Evolutionary conservation across 2,113 vertebrate species (phyloP).

Genomic region (Nothobranchius furzeri): DNA sequence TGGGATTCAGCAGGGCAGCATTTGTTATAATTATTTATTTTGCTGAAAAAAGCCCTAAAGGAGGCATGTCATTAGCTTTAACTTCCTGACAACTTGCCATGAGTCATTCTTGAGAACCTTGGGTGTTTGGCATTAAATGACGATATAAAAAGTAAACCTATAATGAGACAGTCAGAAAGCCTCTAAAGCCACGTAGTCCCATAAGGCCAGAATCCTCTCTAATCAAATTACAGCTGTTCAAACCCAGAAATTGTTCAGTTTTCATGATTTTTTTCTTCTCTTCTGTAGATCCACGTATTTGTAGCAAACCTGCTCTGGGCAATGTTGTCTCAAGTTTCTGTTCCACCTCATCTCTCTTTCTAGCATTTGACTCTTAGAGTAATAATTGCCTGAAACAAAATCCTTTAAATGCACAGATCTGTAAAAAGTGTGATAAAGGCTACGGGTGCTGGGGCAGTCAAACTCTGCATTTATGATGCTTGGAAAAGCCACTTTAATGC

Average conservation of each 20-base stretch:
- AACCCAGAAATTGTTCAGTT: too few species aligned
- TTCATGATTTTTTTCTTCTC: slow-evolving; percentile 1
- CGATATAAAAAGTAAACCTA: slow-evolving; percentile 18
- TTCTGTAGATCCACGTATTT: slow-evolving; percentile 12
- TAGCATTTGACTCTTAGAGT: slow-evolving; percentile 45
- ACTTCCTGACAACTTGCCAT: not conserved
- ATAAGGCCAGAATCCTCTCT: slow-evolving; percentile 16
- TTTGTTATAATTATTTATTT: not conserved
- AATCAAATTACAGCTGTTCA: slow-evolving; percentile 26
- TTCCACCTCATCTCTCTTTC: slow-evolving; percentile 55
- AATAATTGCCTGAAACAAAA: slow-evolving; percentile 58
- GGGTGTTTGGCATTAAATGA: not conserved
- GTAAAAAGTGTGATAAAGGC: slow-evolving; percentile 38
- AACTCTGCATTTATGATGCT: slow-evolving; percentile 26
- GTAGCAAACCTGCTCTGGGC: slow-evolving; percentile 35
- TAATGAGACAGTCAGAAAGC: not conserved
- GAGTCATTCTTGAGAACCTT: slow-evolving; percentile 6
- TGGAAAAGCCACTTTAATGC: slow-evolving; percentile 36
- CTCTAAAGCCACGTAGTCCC: slow-evolving; percentile 6
- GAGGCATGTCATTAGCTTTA: not conserved
- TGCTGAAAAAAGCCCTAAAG: not conserved
- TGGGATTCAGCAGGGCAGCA: not conserved
- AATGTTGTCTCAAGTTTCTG: slow-evolving; percentile 56
- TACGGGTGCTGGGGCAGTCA: slow-evolving; percentile 22
- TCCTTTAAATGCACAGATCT: slow-evolving; percentile 55